phyloP scores from a whole-genome alignment of 2,888 invertebrate genomes.

The Lasioglossum figueresi region DNA sequence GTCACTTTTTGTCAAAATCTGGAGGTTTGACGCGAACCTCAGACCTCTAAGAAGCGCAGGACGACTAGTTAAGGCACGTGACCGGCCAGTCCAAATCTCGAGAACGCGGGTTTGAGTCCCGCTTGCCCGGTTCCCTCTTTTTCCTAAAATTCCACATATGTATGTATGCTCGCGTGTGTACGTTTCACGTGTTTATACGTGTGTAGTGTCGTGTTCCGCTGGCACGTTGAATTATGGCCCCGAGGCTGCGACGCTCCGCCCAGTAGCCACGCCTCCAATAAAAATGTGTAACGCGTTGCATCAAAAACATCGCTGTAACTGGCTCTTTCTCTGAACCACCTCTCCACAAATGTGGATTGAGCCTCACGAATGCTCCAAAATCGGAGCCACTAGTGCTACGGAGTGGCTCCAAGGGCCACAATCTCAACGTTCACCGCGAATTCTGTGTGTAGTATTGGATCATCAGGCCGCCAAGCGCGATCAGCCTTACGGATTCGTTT shows the following conservation, averaged over 20 bases:
- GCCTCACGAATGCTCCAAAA: background rate
- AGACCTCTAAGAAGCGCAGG: constrained; percentile 5
- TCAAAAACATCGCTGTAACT: background rate
- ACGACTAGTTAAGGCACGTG: constrained; percentile 14
- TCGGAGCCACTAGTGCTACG: background rate
- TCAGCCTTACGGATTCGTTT: too few relatives aligned
- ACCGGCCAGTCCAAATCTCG: constrained; percentile 5
- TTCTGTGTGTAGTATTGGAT: background rate
- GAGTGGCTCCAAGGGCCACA: background rate
- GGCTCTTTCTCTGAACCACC: background rate
- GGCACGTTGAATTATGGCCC: background rate
- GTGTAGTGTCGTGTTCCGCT: background rate
- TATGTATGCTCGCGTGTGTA: constrained; percentile 3
- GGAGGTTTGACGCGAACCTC: background rate
- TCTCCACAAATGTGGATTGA: too few relatives aligned
- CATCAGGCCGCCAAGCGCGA: background rate
- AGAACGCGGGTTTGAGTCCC: constrained; percentile 7
- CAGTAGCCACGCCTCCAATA: background rate
- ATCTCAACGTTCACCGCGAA: background rate
- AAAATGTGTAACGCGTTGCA: background rate
- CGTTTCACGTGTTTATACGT: background rate
- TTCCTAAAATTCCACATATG: constrained; percentile 9
- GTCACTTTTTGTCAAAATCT: background rate
- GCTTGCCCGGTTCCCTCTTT: constrained; percentile 7
- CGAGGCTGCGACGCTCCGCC: background rate